Evolutionary conservation across 2,113 vertebrate species (phyloP).

Genomic region (Micromys minutus): DNA sequence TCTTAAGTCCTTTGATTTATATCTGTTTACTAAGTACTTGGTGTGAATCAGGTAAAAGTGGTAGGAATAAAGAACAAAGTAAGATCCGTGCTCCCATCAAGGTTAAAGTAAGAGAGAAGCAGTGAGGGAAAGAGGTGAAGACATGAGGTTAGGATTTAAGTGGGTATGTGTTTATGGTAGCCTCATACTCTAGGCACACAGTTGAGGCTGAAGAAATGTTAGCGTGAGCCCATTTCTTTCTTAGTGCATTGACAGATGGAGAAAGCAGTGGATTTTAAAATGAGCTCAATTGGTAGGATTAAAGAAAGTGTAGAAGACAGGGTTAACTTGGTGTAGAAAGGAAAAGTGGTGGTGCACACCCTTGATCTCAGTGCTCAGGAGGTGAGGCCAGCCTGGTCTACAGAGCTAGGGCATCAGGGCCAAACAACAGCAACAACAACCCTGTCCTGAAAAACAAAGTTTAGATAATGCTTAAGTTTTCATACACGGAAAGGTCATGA

Average conservation of each 20-base stretch:
- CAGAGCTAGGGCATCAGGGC: neutral
- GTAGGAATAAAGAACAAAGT: conserved; percentile 24
- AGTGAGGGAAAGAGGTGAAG: conserved; percentile 28
- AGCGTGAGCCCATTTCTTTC: neutral
- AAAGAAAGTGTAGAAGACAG: neutral
- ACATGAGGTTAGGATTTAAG: conserved; percentile 29
- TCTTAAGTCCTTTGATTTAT: conserved; percentile 24
- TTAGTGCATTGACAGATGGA: neutral
- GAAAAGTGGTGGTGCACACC: neutral
- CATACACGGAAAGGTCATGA: neutral
- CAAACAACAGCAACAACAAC: no score
- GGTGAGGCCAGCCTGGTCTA: neutral
- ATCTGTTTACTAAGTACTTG: neutral
- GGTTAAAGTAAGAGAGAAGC: neutral
- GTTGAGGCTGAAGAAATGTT: neutral
- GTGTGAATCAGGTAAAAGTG: neutral
- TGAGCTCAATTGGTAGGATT: neutral
- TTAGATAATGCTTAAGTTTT: neutral
- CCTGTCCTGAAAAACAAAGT: neutral
- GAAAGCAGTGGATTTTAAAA: conserved; percentile 47
- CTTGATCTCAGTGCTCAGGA: neutral
- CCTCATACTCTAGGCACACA: neutral
- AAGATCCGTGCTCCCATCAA: neutral
- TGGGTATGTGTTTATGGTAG: neutral
- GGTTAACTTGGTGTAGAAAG: neutral